Conservation (phyloP, 2,888 invertebrate species). For the Plebejus argus region DNA sequence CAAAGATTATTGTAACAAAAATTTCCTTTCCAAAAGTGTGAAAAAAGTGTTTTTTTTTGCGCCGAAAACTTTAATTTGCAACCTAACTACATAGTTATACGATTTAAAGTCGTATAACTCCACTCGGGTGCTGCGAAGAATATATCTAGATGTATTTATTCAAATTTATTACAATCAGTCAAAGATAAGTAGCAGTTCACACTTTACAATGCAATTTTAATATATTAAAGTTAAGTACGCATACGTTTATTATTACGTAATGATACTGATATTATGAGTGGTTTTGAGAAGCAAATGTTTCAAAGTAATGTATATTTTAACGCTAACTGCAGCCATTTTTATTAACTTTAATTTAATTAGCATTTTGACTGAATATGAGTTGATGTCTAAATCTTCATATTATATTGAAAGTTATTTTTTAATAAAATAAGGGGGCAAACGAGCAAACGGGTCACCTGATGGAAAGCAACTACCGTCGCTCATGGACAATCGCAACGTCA, state of each 20-base stretch:
- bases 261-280: not conserved
- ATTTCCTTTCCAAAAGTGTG: not conserved
- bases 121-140: conserved; percentile 45
- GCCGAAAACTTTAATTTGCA: not conserved
- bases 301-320: not conserved
- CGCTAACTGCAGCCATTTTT: not conserved
- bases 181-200: conserved; percentile 57
- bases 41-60: not conserved
- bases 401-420: too few relatives aligned
- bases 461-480: too few relatives aligned
- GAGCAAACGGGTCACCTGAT: too few relatives aligned
- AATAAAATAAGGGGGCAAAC: too few relatives aligned
- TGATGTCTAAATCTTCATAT: too few relatives aligned
- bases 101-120: not conserved
- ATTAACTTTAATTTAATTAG: not conserved
- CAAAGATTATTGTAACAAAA: not conserved
- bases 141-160: conserved; percentile 64
- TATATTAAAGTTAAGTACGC: conserved; percentile 20
- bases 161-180: conserved; percentile 64
- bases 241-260: not conserved
- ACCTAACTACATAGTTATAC: not conserved
- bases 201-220: conserved; percentile 43
- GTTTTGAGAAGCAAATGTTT: not conserved
- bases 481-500: too few relatives aligned
- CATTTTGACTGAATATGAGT: too few relatives aligned